A percentile compares a stretch with the other conserved stretches of the same genome.
These are phyloP conservation scores for Sinopyrophorus schimmeli DNA, from an alignment of 2,888 invertebrate species.

Conservation along the genomic window DNA sequence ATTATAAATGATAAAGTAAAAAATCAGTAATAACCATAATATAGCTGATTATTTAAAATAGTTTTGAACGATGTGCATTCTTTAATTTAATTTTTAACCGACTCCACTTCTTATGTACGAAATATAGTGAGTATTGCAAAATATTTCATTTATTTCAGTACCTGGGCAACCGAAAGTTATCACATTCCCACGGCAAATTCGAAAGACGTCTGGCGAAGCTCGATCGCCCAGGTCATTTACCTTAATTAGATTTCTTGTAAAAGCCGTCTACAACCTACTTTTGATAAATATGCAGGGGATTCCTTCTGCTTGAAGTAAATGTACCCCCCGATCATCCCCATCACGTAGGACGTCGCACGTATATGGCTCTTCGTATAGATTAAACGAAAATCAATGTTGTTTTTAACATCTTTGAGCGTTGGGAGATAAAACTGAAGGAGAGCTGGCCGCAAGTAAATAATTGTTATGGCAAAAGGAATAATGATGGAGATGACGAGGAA, in stretches of 20 bases:
- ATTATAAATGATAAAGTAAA: no score
- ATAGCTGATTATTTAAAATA: neutral
- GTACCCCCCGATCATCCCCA: conserved; percentile 63
- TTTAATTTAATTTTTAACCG: no score
- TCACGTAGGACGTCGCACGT: conserved; percentile 61
- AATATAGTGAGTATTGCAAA: no score
- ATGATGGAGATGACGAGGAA: conserved; percentile 55
- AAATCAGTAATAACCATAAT: neutral
- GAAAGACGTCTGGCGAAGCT: no score
- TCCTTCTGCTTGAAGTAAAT: conserved; percentile 51
- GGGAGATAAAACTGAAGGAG: conserved; percentile 62
- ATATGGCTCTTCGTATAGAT: conserved; percentile 66
- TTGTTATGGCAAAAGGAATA: conserved; percentile 60
- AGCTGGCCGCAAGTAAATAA: conserved; percentile 57
- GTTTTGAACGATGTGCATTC: no score
- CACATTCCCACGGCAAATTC: no score
- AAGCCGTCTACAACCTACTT: conserved; percentile 51
- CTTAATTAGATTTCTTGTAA: neutral
- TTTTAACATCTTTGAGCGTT: conserved; percentile 59
- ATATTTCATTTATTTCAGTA: no score
- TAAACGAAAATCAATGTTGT: conserved; percentile 58
- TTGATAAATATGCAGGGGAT: conserved; percentile 44
- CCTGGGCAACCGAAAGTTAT: no score
- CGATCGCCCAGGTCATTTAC: neutral
- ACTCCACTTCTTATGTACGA: no score